Base-by-base conservation (phyloP, 2,113 vertebrate genomes). In the Seriola rivoliana region DNA sequence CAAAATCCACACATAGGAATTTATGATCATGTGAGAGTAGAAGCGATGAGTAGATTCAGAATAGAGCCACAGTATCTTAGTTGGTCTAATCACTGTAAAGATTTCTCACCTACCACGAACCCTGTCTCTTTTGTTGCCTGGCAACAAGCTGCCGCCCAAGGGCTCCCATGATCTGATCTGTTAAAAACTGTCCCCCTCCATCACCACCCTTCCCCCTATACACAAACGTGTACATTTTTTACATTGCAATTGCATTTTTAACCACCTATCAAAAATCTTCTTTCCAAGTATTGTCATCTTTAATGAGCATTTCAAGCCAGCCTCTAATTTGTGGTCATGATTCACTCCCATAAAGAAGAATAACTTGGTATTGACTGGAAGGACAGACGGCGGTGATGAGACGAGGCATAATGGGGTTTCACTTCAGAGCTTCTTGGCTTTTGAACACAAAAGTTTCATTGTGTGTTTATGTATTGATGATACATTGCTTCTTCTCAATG, bases 101-200 rank as follows among this genome's bases (percentile, higher is more conserved):
- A 82, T 80, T 85, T 52, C 63, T 92, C n/a, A 81, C 75, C 73
- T 85, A 69, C 82, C 80, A 85, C 82, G 84, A 90, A 80, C 79
- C 79, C 67, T 63, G 78, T 93, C 77, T 90, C 42, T 92, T 92
- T 91, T 91, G 95, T 96, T 96, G 95, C 95, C 93, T 95, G 94
- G 96, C 95, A 95, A 96, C 95, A 85, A 71, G 84, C 89, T 84
- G 89, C 91, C 90, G 90, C 87, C 89, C 93, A 88, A 66, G 14
- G 40, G 73, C 69, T 74, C 40, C 36, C 42, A 48, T 71, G 52
- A 80, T 79, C 50, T 44, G 60, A 85, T 81, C 63, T 48, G 75
- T 82, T 66, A 64, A 75, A 80, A 76, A 62, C 44, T 36, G 58
- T 46, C 29, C 0, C 29, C 57, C 10, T 2, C 42, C 8, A 32